Evolutionary conservation across 2,113 vertebrate species (phyloP).

Genomic region (Solenodon paradoxus): DNA sequence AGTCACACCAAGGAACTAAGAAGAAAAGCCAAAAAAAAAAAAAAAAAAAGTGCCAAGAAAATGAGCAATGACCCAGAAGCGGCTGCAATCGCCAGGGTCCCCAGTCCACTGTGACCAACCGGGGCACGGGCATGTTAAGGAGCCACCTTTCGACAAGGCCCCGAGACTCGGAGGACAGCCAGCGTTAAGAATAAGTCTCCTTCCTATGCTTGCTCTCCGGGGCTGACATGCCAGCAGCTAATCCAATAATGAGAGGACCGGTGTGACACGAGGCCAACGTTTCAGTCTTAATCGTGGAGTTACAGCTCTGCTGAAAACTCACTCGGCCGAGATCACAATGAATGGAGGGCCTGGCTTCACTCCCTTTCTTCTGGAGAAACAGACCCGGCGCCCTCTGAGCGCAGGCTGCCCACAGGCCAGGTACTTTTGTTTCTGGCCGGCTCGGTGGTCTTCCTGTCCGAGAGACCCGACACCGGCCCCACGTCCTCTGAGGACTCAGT

Average conservation of each 20-base stretch:
- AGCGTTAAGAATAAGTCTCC: not conserved
- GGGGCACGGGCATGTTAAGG: not conserved
- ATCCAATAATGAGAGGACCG: too few species aligned
- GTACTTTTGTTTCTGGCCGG: not conserved
- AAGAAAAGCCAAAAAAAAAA: too few species aligned
- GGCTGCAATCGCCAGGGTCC: not conserved
- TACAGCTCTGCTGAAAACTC: not conserved
- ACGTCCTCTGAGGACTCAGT: not conserved
- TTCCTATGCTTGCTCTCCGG: not conserved
- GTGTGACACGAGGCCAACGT: not conserved
- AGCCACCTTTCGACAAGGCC: not conserved
- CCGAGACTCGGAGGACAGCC: not conserved
- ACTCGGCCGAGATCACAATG: not conserved
- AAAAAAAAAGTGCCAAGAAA: not conserved
- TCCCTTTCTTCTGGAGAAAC: not conserved
- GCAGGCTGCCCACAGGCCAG: too few species aligned
- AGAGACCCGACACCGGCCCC: not conserved
- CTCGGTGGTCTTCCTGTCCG: not conserved
- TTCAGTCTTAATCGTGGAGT: not conserved
- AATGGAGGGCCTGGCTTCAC: not conserved
- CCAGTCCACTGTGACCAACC: not conserved
- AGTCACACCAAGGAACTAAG: not conserved
- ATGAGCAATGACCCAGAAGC: not conserved
- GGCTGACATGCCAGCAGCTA: not conserved
- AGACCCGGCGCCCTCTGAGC: too few species aligned